phyloP scores from a whole-genome alignment of 2,113 vertebrate species.

The Coracopsis vasa region DNA sequence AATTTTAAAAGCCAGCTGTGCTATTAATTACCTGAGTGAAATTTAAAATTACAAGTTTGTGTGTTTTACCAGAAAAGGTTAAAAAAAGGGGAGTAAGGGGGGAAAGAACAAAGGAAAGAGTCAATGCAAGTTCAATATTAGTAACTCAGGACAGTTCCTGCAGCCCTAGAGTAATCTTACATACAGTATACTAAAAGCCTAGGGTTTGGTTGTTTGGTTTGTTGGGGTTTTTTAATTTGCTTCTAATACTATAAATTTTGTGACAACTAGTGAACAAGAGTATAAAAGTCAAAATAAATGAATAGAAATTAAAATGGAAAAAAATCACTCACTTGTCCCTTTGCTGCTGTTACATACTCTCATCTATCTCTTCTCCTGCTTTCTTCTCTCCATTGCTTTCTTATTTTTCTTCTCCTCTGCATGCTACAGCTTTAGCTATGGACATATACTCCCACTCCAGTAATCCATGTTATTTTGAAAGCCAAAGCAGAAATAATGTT shows the following conservation, averaged over 20 bases:
- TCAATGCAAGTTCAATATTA: not conserved
- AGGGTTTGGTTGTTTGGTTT: not conserved
- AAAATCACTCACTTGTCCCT: constrained; percentile 44
- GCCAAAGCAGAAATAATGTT: not conserved
- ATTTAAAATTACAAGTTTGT: not conserved
- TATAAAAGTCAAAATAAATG: not conserved
- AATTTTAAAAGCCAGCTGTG: not conserved
- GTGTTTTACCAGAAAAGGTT: not conserved
- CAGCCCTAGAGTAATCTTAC: not conserved
- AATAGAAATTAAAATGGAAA: not conserved
- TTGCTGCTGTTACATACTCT: not conserved
- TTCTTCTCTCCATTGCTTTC: not conserved
- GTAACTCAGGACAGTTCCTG: not conserved
- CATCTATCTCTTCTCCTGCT: constrained; percentile 37
- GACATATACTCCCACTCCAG: not conserved
- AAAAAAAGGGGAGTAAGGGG: not conserved
- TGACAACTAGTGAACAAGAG: not conserved
- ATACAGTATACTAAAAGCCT: not conserved
- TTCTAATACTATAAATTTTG: not conserved
- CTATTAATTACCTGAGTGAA: not conserved
- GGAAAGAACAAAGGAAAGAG: not conserved
- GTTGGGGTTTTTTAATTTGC: not conserved
- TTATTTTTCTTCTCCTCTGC: not conserved
- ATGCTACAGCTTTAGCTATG: not conserved
- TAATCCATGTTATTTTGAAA: not conserved